Percentiles rank a stretch among this genome's conserved stretches.
These are phyloP conservation scores for Hestina assimilis DNA, from an alignment of 1,140 invertebrate genomes.

Conservation along the genomic window DNA sequence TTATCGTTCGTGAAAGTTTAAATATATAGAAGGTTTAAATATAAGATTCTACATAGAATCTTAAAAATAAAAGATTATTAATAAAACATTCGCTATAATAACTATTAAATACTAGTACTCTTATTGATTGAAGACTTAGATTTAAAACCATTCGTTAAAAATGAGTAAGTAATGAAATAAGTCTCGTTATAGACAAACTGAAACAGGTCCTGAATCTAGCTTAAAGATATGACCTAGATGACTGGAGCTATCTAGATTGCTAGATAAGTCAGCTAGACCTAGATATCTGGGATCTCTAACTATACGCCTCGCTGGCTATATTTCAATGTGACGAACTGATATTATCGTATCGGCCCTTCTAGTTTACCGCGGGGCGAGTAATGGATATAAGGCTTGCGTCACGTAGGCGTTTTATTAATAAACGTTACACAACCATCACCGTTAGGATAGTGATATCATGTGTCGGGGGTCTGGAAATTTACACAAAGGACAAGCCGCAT, in stretches of 20 bases:
- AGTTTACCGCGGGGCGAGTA: conserved; percentile 5
- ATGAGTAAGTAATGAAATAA: neutral
- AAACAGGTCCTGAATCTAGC: conserved; percentile 20
- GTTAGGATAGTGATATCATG: too few relatives aligned
- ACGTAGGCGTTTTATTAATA: neutral
- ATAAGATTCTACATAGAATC: too few relatives aligned
- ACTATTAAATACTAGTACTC: too few relatives aligned
- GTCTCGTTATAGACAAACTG: neutral
- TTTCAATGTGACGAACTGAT: conserved; percentile 23
- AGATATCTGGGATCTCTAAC: conserved; percentile 29
- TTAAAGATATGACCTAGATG: conserved; percentile 41
- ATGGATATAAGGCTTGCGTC: neutral
- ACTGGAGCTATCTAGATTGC: conserved; percentile 29
- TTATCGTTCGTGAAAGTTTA: too few relatives aligned
- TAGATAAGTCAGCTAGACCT: conserved; percentile 18
- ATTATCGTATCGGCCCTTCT: conserved; percentile 12
- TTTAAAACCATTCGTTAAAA: neutral
- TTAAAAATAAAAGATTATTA: too few relatives aligned
- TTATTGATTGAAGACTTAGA: too few relatives aligned
- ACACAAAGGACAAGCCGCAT: too few relatives aligned
- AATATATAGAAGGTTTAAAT: too few relatives aligned
- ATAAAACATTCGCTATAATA: too few relatives aligned
- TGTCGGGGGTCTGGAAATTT: too few relatives aligned
- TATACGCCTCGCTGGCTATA: conserved; percentile 23
- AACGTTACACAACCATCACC: too few relatives aligned